A percentile compares a stretch with the other conserved stretches of the same genome.
Evolutionary conservation across 2,888 invertebrate genomes (phyloP).

Genomic region (Tolmerus cingulatus): DNA sequence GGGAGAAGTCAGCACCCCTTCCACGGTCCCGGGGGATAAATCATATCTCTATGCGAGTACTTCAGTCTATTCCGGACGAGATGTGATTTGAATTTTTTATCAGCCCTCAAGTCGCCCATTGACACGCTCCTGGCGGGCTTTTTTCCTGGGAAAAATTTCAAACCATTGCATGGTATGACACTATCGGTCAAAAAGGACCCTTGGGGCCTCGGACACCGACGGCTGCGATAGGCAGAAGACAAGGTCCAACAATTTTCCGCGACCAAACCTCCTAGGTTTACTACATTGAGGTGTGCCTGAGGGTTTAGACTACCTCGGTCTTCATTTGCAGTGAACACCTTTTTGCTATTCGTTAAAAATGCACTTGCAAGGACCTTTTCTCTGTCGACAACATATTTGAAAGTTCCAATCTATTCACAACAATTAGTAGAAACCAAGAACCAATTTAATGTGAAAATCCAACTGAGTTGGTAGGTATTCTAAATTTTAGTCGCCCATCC

Average conservation of each 20-base stretch:
- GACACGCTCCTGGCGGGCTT: background rate
- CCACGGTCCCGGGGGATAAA: background rate
- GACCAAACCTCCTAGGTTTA: background rate
- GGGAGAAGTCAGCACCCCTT: slow-evolving; percentile 36
- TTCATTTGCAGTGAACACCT: no score
- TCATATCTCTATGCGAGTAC: background rate
- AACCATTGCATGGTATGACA: slow-evolving; percentile 2
- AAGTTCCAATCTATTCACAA: no score
- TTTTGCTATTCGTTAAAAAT: no score
- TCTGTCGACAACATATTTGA: no score
- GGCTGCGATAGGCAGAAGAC: background rate
- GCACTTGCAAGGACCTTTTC: no score
- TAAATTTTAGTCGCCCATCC: no score
- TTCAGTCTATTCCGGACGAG: slow-evolving; percentile 43
- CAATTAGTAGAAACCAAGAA: no score
- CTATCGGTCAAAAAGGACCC: background rate
- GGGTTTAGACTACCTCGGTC: no score
- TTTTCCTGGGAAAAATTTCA: background rate
- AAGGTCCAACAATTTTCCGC: background rate
- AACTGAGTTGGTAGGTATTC: no score
- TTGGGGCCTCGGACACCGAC: background rate
- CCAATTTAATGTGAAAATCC: no score
- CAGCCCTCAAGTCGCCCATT: slow-evolving; percentile 13
- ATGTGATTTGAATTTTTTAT: slow-evolving; percentile 49
- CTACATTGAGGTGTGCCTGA: no score